Base-by-base conservation (phyloP, 1,140 invertebrate species). In the Ectropis grisescens region DNA sequence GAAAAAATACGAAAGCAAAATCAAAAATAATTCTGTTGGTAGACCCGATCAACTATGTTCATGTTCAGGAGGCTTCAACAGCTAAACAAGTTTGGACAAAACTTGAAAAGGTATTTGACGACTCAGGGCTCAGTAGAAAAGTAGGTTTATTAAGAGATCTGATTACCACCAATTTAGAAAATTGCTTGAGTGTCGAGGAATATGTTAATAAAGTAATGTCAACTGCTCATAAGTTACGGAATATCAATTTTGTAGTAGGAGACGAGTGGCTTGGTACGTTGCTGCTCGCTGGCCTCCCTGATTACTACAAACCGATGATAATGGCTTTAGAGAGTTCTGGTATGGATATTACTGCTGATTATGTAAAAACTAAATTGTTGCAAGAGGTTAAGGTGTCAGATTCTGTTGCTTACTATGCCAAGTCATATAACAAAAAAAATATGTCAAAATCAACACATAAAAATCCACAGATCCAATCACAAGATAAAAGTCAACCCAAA, bases 21-120 rank as follows among this genome's bases (percentile, higher is more conserved):
- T n/a, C n/a, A n/a, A n/a, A n/a, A n/a, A n/a, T n/a, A n/a, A n/a
- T n/a, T n/a, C n/a, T n/a, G n/a, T n/a, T n/a, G n/a, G n/a, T n/a
- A n/a, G n/a, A n/a, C n/a, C n/a, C n/a, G n/a, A n/a, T n/a, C n/a
- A n/a, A n/a, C n/a, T n/a, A n/a, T n/a, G n/a, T n/a, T n/a, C n/a
- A n/a, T n/a, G n/a, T n/a, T n/a, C n/a, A n/a, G n/a, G n/a, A 26
- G 10, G 10, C 10, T 2, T 42, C 35, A 26, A 33, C 16, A 11
- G 9, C 31, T 2, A 23, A 13, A 13, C 10, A 24, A 12, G 31
- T 33, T 10, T 33, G 31, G 22, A 2, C 13, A 3, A 33, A 33
- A 2, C 13, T 33, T 10, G 2, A 23, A 11, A 1, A 9, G 3
- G 31, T 11, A 5, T 33, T 25, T 13, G 31, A 33, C 7, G 22